phyloP scores from a whole-genome alignment of 2,888 invertebrate genomes.

The Plagiodera versicolora region DNA sequence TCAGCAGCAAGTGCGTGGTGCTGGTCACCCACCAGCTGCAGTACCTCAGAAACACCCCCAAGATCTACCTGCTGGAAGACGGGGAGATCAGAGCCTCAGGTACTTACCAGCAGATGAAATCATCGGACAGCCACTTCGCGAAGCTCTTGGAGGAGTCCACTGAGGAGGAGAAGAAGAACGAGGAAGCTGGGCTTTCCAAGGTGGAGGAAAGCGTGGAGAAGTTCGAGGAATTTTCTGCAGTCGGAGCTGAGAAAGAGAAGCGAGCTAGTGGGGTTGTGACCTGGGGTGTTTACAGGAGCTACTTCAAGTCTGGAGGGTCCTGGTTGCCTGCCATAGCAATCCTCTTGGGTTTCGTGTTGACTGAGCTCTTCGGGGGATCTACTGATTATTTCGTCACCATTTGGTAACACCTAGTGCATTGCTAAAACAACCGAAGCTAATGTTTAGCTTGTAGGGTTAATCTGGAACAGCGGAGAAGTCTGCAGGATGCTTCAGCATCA shows the following conservation, averaged over 20 bases:
- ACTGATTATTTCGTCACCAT: conserved; percentile 79
- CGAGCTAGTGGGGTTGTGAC: not conserved
- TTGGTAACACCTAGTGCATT: conserved; percentile 72
- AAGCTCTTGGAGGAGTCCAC: conserved; percentile 17
- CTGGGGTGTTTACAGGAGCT: conserved; percentile 5
- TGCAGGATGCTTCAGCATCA: not conserved
- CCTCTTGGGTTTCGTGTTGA: conserved; percentile 60
- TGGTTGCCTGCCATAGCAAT: conserved; percentile 52
- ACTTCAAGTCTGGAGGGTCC: conserved; percentile 65
- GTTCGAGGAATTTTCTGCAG: not conserved
- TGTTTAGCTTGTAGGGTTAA: conserved; percentile 41
- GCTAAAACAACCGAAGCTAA: too few species aligned
- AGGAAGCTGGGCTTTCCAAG: not conserved
- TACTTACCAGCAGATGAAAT: conserved; percentile 27
- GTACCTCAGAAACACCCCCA: conserved; percentile 60
- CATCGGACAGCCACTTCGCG: conserved; percentile 24
- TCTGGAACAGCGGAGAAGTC: conserved; percentile 36
- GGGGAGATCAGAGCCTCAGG: conserved; percentile 55
- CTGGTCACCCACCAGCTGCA: conserved; percentile 75
- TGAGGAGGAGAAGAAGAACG: conserved; percentile 7
- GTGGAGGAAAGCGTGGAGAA: not conserved
- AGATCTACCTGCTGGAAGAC: conserved; percentile 61
- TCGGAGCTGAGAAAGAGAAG: not conserved
- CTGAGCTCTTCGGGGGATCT: conserved; percentile 72
- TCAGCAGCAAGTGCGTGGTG: conserved; percentile 68